phyloP scores from a whole-genome alignment of 1,140 invertebrate species.

The Rhagoletis pomonella region DNA sequence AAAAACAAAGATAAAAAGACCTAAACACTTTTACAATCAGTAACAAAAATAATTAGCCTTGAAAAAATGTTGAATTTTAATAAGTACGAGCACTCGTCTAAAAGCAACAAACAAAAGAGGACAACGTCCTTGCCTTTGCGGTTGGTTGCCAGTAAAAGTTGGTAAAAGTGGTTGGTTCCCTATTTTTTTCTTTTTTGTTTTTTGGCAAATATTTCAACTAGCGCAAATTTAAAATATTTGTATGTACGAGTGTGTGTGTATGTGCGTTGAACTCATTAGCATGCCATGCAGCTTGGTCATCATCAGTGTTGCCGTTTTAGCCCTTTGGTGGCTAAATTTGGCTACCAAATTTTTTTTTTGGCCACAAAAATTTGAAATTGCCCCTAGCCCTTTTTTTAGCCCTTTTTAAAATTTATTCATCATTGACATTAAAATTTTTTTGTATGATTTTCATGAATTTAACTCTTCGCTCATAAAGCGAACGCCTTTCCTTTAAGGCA shows the following conservation, averaged over 20 bases:
- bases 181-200: neutral
- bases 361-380: too few species aligned
- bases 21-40: neutral
- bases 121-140: neutral
- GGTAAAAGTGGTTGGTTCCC: too few species aligned
- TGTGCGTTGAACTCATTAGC: neutral
- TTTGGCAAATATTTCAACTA: constrained; percentile 44
- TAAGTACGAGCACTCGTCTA: neutral
- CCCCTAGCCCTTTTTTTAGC: too few species aligned
- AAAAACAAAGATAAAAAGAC: constrained; percentile 17
- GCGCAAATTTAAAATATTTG: neutral
- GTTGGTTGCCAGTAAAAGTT: neutral
- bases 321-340: too few species aligned
- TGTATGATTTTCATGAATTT: too few species aligned
- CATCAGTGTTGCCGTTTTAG: too few species aligned
- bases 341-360: too few species aligned
- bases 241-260: neutral
- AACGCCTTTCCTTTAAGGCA: too few species aligned
- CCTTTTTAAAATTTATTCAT: too few species aligned
- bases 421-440: too few species aligned
- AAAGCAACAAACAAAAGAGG: neutral
- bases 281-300: neutral
- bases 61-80: neutral
- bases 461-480: too few species aligned
- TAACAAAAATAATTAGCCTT: constrained; percentile 33